phyloP scores from a whole-genome alignment of 1,140 invertebrate species.

The Drosophila dunni region DNA sequence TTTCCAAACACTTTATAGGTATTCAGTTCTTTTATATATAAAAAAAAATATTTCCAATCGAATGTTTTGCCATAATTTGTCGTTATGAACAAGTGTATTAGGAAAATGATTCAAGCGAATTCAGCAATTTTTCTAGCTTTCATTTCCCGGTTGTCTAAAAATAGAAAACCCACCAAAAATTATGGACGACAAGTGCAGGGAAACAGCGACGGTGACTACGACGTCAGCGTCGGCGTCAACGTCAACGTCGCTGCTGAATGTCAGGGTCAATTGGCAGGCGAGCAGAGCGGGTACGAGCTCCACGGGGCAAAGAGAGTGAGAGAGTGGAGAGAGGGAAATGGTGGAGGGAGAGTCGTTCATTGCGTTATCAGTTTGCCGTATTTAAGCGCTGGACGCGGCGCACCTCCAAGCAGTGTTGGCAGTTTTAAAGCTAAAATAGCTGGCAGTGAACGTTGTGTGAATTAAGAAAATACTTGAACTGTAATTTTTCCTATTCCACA shows the following conservation, averaged over 20 bases:
- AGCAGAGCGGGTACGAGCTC: not conserved
- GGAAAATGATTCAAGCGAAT: slow-evolving; percentile 41
- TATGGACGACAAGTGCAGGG: slow-evolving; percentile 28
- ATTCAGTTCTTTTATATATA: not conserved
- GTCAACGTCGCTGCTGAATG: slow-evolving; percentile 21
- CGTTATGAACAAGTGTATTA: not conserved
- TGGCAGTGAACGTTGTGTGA: too few relatives aligned
- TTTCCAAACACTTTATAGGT: not conserved
- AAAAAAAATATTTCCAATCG: slow-evolving; percentile 10
- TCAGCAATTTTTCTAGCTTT: slow-evolving; percentile 43
- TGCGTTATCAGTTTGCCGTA: slow-evolving; percentile 29
- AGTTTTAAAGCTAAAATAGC: too few relatives aligned
- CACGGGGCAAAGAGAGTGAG: too few relatives aligned
- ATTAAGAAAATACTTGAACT: too few relatives aligned
- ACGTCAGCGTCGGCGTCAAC: not conserved
- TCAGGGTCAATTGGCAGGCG: slow-evolving; percentile 31
- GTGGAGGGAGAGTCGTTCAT: not conserved
- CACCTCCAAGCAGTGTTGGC: slow-evolving; percentile 11
- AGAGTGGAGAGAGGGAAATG: too few relatives aligned
- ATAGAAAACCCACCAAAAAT: slow-evolving; percentile 45
- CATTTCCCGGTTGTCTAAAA: slow-evolving; percentile 62
- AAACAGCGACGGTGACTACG: slow-evolving; percentile 1
- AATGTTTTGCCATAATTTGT: slow-evolving; percentile 2
- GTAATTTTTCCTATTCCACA: too few relatives aligned
- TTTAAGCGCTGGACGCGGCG: slow-evolving; percentile 11